A percentile compares a stretch with the other conserved stretches of the same genome.
Evolutionary conservation across 2,797 vertebrate genomes (phyloP).

Genomic region (Xerus rutilus): DNA sequence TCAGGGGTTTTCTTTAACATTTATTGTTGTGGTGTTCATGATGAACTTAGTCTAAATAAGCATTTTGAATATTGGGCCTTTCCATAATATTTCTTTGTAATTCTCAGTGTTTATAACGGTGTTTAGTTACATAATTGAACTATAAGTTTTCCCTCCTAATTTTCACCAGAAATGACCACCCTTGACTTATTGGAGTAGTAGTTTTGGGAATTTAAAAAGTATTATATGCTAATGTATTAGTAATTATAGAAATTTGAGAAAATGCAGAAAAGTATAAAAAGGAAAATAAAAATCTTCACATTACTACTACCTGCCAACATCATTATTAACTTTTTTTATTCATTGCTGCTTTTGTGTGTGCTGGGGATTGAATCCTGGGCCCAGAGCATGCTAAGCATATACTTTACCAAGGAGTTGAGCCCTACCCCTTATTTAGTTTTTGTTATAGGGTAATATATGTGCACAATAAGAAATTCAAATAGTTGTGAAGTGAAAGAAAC

Average conservation of each 20-base stretch:
- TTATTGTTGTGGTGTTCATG: slow-evolving; percentile 10
- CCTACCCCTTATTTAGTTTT: neutral
- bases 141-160: neutral
- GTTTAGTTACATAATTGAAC: slow-evolving; percentile 20
- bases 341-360: neutral
- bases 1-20: slow-evolving; percentile 58
- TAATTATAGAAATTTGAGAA: slow-evolving; percentile 34
- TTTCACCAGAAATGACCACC: slow-evolving; percentile 15
- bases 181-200: slow-evolving; percentile 54
- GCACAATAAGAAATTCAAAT: neutral
- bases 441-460: neutral
- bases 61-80: slow-evolving; percentile 56
- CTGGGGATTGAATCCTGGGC: neutral
- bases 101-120: slow-evolving; percentile 25
- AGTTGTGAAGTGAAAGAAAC: slow-evolving; percentile 37
- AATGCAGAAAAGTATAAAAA: slow-evolving; percentile 27
- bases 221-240: neutral
- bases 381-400: neutral
- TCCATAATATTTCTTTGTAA: slow-evolving; percentile 46
- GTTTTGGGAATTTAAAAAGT: slow-evolving; percentile 19
- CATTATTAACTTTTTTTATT: slow-evolving; percentile 1
- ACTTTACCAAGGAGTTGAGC: neutral
- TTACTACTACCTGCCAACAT: neutral
- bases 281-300: slow-evolving; percentile 44
- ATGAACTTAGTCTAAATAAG: slow-evolving; percentile 39